Evolutionary conservation across 2,797 vertebrate species (phyloP), one percentile per base, ranked within the genome.

Genomic region (Gobio occitaniae): DNA sequence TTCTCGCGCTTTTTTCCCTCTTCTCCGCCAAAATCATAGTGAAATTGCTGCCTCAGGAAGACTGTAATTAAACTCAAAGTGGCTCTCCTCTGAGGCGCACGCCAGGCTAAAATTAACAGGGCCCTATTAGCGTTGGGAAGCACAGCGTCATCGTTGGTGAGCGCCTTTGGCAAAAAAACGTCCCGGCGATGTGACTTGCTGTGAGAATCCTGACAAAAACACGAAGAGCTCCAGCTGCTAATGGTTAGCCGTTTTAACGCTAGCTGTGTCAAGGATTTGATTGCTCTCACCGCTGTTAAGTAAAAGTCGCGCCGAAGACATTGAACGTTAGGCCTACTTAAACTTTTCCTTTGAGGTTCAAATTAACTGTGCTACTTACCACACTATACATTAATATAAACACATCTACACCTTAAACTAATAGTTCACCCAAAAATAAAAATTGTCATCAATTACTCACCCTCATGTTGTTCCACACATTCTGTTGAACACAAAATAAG

Each of bases 1-100:
- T 97, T 92, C 87, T 90, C 75, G 79, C 78, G 80, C 78, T 84
- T 89, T 86, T 90, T 80, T 78, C 86, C 86, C 86, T 90, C 83
- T 86, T 87, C 87, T 87, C 81, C 87, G 87, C 94, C 90, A 95
- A 95, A 95, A 98, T 99, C 97, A 97, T 90, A 87, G 90, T 96
- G 94, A 99, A 99, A 99, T 99, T 97, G 97, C 97, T 94, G 96
- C 96, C 95, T 94, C 94, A 93, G 94, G 94, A 98, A 96, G 96
- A 95, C 96, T 95, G 91, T 97, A 98, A 99, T 99, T 99, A 99
- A 98, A 96, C 95, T 91, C 94, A 95, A 96, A 97, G 97, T 96
- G 96, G 96, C 96, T 96, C 96, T 96, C 96, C 96, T 96, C 88
- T 88, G 92, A 92, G 88, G 92, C 95, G 95, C 93, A 88, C 93